Percentiles rank a stretch among this genome's conserved stretches.
Conservation (phyloP, 2,888 invertebrate species). For the Perdita meconis region DNA sequence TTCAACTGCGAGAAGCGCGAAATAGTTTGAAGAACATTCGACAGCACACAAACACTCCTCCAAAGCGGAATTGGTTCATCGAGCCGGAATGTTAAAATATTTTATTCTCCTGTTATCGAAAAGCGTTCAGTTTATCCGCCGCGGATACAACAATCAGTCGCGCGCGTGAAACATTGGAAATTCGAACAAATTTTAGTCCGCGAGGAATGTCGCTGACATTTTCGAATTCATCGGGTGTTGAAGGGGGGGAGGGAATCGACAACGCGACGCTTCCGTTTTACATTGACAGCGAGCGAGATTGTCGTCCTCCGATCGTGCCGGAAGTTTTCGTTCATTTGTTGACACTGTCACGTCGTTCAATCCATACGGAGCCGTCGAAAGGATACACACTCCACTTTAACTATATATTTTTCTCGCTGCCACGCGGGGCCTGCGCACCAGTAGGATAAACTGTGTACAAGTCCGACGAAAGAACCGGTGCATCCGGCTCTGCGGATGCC, state of each 20-base stretch:
- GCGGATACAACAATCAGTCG: too few relatives aligned
- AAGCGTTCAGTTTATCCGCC: too few relatives aligned
- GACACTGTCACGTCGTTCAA: slow-evolving; percentile 63
- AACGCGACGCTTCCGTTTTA: slow-evolving; percentile 9
- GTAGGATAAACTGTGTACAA: slow-evolving; percentile 55
- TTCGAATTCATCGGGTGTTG: too few relatives aligned
- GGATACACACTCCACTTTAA: slow-evolving; percentile 58
- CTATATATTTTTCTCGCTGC: slow-evolving; percentile 54
- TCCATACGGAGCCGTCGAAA: slow-evolving; percentile 60
- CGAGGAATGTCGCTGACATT: too few relatives aligned
- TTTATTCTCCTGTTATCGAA: too few relatives aligned
- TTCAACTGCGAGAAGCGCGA: too few relatives aligned
- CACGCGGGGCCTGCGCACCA: slow-evolving; percentile 4
- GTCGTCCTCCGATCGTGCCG: slow-evolving; percentile 46
- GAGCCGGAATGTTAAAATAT: too few relatives aligned
- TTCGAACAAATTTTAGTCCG: too few relatives aligned
- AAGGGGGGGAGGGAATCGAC: neutral
- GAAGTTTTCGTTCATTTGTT: slow-evolving; percentile 70
- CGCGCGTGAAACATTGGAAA: too few relatives aligned
- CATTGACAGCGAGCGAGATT: slow-evolving; percentile 21
- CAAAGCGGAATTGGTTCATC: too few relatives aligned
- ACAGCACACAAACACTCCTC: too few relatives aligned
- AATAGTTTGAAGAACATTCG: too few relatives aligned
- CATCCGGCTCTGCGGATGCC: slow-evolving; percentile 56
- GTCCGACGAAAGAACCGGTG: slow-evolving; percentile 60